A percentile compares a stretch with the other conserved stretches of the same genome.
phyloP scores from a whole-genome alignment of 2,113 vertebrate species.

The Halcyon senegalensis region DNA sequence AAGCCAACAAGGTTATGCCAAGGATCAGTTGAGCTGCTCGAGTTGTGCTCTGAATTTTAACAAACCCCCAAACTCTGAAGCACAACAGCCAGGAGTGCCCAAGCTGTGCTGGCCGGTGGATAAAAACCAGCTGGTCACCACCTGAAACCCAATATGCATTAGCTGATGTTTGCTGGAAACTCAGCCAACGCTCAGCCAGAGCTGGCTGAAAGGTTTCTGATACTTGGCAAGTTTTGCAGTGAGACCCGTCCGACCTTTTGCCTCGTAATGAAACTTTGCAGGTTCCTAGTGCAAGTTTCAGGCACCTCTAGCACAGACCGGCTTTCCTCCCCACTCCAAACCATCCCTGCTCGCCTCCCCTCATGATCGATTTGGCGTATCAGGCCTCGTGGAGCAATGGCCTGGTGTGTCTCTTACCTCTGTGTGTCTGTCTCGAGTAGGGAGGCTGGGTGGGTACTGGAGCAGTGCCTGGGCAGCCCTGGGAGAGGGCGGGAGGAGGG shows the following conservation, averaged over 20 bases:
- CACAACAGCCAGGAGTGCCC: not conserved
- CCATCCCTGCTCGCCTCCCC: not conserved
- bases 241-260: not conserved
- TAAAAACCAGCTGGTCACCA: conserved; percentile 34
- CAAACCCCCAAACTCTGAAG: not conserved
- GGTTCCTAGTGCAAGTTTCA: not conserved
- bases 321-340: not conserved
- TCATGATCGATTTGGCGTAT: fast-evolving
- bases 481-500: not conserved
- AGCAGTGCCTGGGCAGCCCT: not conserved
- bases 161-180: not conserved
- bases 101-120: not conserved
- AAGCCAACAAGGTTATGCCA: not conserved
- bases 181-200: not conserved
- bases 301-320: not conserved
- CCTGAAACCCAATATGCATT: not conserved
- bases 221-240: not conserved
- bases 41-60: conserved; percentile 50
- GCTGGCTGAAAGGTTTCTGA: not conserved
- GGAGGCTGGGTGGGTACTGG: not conserved
- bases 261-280: not conserved
- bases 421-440: not conserved
- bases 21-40: not conserved
- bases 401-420: conserved; percentile 56
- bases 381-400: not conserved